phyloP scores from a whole-genome alignment of 2,797 vertebrate species.

The Apogon hyalosoma region DNA sequence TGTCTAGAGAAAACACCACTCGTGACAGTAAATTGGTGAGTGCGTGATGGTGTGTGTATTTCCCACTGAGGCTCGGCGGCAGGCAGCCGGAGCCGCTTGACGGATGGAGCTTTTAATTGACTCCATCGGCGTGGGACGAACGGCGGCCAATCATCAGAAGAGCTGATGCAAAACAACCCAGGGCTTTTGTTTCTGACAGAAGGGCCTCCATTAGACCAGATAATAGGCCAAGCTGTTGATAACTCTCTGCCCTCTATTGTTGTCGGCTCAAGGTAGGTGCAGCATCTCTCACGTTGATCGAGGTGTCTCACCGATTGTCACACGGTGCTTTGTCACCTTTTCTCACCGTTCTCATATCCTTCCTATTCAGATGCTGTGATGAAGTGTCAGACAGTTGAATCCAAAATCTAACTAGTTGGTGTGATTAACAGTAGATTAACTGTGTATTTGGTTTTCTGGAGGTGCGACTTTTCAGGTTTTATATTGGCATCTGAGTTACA shows the following conservation, averaged over 20 bases:
- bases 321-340: neutral
- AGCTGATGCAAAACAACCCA: slow-evolving; percentile 63
- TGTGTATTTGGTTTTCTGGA: too few relatives aligned
- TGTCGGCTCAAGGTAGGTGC: slow-evolving; percentile 46
- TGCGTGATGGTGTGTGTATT: slow-evolving; percentile 39
- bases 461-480: too few relatives aligned
- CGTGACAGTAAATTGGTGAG: slow-evolving; percentile 54
- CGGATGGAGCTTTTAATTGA: slow-evolving; percentile 80
- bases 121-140: slow-evolving; percentile 62
- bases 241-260: slow-evolving; percentile 47
- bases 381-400: too few relatives aligned
- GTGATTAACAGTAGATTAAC: too few relatives aligned
- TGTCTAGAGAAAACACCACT: slow-evolving; percentile 16
- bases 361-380: too few relatives aligned
- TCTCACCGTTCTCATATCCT: too few relatives aligned
- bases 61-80: slow-evolving; percentile 44
- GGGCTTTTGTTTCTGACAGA: slow-evolving; percentile 76
- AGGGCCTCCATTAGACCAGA: slow-evolving; percentile 76
- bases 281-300: slow-evolving; percentile 41
- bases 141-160: slow-evolving; percentile 63
- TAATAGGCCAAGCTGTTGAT: slow-evolving; percentile 75
- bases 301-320: slow-evolving; percentile 14
- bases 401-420: too few relatives aligned
- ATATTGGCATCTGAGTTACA: too few relatives aligned
- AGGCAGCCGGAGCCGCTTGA: slow-evolving; percentile 61